Conservation (phyloP, 2,888 invertebrate species). For the Caradrina kadenii region DNA sequence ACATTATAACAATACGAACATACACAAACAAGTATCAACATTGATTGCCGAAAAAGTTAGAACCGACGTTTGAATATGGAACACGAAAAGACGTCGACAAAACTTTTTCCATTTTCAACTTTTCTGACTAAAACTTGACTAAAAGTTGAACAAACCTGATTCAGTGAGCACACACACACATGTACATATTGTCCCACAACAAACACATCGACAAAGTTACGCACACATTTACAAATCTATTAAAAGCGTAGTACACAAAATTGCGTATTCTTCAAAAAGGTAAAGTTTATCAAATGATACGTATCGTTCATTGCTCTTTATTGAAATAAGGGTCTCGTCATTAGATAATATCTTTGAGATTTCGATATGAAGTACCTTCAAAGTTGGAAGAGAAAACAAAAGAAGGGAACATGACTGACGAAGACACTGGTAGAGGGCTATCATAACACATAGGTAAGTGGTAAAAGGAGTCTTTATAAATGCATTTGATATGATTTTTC, state of each 20-base stretch:
- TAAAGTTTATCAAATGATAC: neutral
- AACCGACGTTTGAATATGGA: conserved; percentile 26
- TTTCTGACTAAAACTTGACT: conserved; percentile 27
- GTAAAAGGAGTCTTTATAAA: no score
- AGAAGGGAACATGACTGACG: no score
- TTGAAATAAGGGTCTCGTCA: conserved; percentile 1
- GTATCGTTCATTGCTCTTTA: conserved; percentile 11
- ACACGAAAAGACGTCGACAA: conserved; percentile 3
- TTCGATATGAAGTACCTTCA: conserved; percentile 1
- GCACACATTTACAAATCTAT: conserved; percentile 2
- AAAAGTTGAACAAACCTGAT: conserved; percentile 36
- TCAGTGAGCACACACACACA: conserved; percentile 13
- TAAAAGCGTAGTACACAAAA: neutral
- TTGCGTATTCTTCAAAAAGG: neutral
- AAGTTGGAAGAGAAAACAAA: conserved; percentile 12
- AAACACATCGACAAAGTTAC: neutral
- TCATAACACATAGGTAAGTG: no score
- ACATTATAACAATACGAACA: conserved; percentile 7
- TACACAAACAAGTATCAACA: conserved; percentile 16
- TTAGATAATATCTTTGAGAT: neutral
- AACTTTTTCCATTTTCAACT: conserved; percentile 51
- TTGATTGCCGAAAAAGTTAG: conserved; percentile 30
- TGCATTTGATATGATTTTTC: no score
- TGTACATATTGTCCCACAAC: conserved; percentile 1
- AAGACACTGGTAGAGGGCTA: no score